Evolutionary conservation across 2,888 invertebrate genomes (phyloP).

Genomic region (Eurois occulta): DNA sequence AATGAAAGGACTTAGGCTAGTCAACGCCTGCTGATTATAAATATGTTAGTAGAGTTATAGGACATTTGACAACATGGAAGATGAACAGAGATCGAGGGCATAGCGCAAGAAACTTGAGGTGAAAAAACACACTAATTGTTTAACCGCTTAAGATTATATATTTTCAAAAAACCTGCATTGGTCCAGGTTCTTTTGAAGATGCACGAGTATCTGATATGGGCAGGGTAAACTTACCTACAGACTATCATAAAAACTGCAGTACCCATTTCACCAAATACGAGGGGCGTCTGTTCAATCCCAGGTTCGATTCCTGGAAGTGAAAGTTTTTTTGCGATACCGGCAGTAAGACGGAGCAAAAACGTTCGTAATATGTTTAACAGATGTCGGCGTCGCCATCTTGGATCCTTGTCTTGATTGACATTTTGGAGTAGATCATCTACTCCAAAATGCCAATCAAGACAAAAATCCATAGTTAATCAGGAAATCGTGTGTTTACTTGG

Average conservation of each 20-base stretch:
- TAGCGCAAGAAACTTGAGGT: neutral
- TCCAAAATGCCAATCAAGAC: too few species aligned
- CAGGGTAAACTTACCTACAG: neutral
- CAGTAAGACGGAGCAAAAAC: constrained; percentile 55
- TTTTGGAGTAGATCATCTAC: constrained; percentile 41
- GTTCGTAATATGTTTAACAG: constrained; percentile 63
- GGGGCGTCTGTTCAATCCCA: constrained; percentile 54
- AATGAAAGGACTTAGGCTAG: neutral
- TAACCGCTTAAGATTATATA: neutral
- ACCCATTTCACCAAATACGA: constrained; percentile 22
- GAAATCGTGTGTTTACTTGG: neutral
- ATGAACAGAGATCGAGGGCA: neutral
- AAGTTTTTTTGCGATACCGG: constrained; percentile 74
- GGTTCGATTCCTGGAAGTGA: constrained; percentile 77
- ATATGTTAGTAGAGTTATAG: neutral
- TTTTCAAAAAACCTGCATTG: neutral
- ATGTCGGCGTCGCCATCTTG: constrained; percentile 62
- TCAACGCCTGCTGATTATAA: neutral
- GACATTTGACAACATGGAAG: neutral
- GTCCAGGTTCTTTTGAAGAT: neutral
- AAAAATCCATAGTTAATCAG: constrained; percentile 20
- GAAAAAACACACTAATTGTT: neutral
- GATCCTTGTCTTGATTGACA: constrained; percentile 54
- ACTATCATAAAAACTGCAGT: constrained; percentile 32
- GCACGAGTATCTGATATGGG: neutral